Conservation (phyloP, 2,797 vertebrate species). For the Pseudomugil tenellus region DNA sequence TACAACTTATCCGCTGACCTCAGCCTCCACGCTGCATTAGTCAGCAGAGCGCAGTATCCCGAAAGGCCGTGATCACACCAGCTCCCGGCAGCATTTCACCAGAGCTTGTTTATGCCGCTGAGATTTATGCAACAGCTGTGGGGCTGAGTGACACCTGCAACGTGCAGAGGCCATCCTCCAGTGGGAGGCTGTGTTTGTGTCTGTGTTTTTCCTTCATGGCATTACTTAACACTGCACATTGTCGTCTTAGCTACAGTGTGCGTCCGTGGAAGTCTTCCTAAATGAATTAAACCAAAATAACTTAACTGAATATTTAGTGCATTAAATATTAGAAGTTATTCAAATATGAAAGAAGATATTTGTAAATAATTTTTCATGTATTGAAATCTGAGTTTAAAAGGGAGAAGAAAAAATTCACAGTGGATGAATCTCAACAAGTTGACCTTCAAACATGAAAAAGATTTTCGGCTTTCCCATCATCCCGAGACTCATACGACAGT, state of each 20-base stretch:
- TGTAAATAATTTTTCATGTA: not conserved
- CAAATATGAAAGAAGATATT: not conserved
- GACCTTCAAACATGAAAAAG: too few relatives aligned
- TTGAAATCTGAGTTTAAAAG: too few relatives aligned
- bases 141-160: slow-evolving; percentile 40
- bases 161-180: slow-evolving; percentile 21
- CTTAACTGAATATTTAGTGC: slow-evolving; percentile 1
- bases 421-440: not conserved
- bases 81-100: slow-evolving; percentile 26
- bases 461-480: too few relatives aligned
- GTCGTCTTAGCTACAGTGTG: not conserved
- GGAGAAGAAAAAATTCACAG: not conserved
- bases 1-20: slow-evolving; percentile 23
- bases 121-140: slow-evolving; percentile 42
- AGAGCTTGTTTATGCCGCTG: slow-evolving; percentile 10
- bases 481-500: not conserved
- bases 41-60: slow-evolving; percentile 45
- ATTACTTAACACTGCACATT: slow-evolving; percentile 2
- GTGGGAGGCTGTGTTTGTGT: slow-evolving; percentile 34
- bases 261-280: too few relatives aligned
- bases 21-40: slow-evolving; percentile 42
- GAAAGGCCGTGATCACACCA: slow-evolving; percentile 36
- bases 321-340: slow-evolving; percentile 4
- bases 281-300: not conserved
- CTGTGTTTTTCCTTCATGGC: slow-evolving; percentile 24